Conservation (phyloP, 2,888 invertebrate species). For the Hirtodrosophila cameraria region DNA sequence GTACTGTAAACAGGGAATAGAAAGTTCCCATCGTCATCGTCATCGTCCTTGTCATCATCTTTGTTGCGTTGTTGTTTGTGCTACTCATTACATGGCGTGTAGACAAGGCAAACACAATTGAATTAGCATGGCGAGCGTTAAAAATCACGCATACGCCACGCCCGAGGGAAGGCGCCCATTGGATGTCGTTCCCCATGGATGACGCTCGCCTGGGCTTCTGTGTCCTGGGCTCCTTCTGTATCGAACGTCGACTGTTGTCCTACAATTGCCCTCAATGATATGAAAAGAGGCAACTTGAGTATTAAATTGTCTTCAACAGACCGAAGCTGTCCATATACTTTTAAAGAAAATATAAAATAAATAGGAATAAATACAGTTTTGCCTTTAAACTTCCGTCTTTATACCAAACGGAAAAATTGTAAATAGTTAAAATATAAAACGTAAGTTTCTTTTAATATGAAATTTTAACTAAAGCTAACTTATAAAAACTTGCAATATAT, state of each 20-base stretch:
- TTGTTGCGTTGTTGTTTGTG: slow-evolving; percentile 62
- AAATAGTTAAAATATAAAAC: too few relatives aligned
- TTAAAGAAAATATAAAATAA: neutral
- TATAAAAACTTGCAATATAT: too few relatives aligned
- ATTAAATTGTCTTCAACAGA: neutral
- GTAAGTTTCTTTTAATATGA: too few relatives aligned
- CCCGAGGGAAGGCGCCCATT: slow-evolving; percentile 26
- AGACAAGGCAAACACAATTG: slow-evolving; percentile 78
- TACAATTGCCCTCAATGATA: slow-evolving; percentile 73
- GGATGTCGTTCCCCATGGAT: slow-evolving; percentile 44
- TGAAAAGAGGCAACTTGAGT: slow-evolving; percentile 33
- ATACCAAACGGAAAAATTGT: too few relatives aligned
- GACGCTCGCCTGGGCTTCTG: slow-evolving; percentile 28
- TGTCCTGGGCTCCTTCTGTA: slow-evolving; percentile 16
- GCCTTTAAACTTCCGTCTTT: too few relatives aligned
- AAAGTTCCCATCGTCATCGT: slow-evolving; percentile 26
- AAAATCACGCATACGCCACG: slow-evolving; percentile 77
- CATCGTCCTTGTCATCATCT: slow-evolving; percentile 52
- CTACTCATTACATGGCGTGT: slow-evolving; percentile 77
- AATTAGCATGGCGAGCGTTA: slow-evolving; percentile 74
- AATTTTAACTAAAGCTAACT: too few relatives aligned
- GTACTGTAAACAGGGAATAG: slow-evolving; percentile 25
- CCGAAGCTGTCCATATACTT: slow-evolving; percentile 31
- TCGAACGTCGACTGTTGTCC: slow-evolving; percentile 45
- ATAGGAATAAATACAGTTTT: too few relatives aligned